Evolutionary conservation across 2,113 vertebrate genomes (phyloP).

Genomic region (Lichenostomus cassidix): DNA sequence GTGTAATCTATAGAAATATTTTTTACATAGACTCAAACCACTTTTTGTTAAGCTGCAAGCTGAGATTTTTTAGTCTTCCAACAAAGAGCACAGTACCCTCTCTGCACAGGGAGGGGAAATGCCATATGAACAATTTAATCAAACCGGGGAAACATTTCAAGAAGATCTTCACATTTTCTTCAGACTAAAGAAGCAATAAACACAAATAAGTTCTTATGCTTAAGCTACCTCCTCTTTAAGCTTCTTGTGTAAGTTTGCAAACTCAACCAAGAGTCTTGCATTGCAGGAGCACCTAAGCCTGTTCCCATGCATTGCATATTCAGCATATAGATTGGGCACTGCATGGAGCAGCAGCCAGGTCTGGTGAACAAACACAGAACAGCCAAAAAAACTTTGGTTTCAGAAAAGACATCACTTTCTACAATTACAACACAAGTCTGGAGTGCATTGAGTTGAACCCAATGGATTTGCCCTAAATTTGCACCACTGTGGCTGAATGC

Average conservation of each 20-base stretch:
- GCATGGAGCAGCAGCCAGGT: neutral
- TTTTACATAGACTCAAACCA: neutral
- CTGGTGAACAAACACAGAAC: neutral
- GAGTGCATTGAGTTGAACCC: neutral
- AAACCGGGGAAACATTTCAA: neutral
- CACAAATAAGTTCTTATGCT: neutral
- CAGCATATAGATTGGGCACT: neutral
- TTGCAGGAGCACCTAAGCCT: neutral
- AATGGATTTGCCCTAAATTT: neutral
- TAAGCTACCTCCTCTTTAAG: neutral
- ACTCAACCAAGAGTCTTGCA: neutral
- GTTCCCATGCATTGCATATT: neutral
- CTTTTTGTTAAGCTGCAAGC: neutral
- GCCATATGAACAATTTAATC: neutral
- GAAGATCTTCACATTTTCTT: neutral
- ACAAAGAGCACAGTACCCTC: neutral
- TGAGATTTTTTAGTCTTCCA: neutral
- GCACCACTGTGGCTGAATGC: neutral
- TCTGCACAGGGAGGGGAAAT: neutral
- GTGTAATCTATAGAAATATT: neutral
- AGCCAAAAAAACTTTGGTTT: neutral
- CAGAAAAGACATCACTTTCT: neutral
- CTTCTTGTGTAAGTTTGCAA: neutral
- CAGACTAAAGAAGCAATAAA: neutral
- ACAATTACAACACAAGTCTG: neutral